A percentile compares a stretch with the other conserved stretches of the same genome.
These are phyloP conservation scores for Scrobipalpa atriplicella DNA, from an alignment of 2,888 invertebrate species.

Conservation along the genomic window DNA sequence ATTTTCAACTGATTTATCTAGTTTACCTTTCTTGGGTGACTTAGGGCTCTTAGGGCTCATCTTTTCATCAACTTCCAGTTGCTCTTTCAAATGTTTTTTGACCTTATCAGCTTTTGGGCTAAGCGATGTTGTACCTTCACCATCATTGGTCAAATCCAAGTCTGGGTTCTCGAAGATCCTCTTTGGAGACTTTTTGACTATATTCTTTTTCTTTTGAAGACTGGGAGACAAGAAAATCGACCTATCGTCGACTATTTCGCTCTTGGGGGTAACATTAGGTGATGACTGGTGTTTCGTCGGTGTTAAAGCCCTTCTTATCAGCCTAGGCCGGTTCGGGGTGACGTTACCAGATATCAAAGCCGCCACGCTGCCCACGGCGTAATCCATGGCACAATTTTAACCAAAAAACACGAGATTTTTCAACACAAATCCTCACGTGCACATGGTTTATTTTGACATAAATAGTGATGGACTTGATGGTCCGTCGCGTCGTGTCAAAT, in stretches of 20 bases:
- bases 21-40: conserved; percentile 44
- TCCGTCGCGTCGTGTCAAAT: neutral
- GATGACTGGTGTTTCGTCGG: conserved; percentile 74
- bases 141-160: conserved; percentile 56
- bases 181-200: conserved; percentile 75
- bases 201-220: conserved; percentile 72
- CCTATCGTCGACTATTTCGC: conserved; percentile 67
- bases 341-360: conserved; percentile 82
- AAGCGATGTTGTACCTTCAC: conserved; percentile 43
- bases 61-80: conserved; percentile 51
- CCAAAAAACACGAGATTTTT: conserved; percentile 16
- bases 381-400: conserved; percentile 63
- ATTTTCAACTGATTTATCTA: conserved; percentile 34
- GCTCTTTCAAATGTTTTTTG: conserved; percentile 67
- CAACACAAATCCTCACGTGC: conserved; percentile 14
- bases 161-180: conserved; percentile 73
- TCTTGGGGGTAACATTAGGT: conserved; percentile 74
- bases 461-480: conserved; percentile 17
- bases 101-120: conserved; percentile 72
- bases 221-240: conserved; percentile 74
- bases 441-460: conserved; percentile 35
- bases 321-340: conserved; percentile 79
- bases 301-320: conserved; percentile 66
- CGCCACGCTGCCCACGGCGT: conserved; percentile 82
- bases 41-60: conserved; percentile 40